Evolutionary conservation across 2,888 invertebrate species (phyloP), one percentile per base, ranked within the genome.

Genomic region (Drosophila falleni): DNA sequence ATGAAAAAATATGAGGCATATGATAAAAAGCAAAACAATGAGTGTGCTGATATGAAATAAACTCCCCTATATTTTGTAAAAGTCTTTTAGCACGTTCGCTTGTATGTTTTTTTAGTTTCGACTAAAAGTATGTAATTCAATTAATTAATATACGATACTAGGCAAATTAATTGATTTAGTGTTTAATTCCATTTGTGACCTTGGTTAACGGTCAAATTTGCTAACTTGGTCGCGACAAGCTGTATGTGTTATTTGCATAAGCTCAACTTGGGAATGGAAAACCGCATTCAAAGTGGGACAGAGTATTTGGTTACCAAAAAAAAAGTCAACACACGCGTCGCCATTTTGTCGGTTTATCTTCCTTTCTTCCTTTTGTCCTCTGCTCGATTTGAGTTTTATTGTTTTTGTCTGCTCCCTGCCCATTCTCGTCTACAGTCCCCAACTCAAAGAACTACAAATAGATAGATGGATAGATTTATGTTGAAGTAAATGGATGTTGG

Each of bases 321-420:
- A 42, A 37, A n/a, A 71, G 47, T 69, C 68, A 72, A 65, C 59
- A 77, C 60, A 75, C 50, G 64, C 71, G 80, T 55, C 80, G 77
- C 80, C 77, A 78, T 80, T 77, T 80, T 69, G 81, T 77, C 54
- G 54, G 15, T 33, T 47, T 42, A 42, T 58, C 19, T 47, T 19
- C 16, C 26, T 31, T 19, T 54, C 10, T 9, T 31, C 31, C 42
- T 37, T n/a, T 54, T 31, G 31, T 31, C 31, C 42, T 37, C 23
- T 58, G 60, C 39, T 56, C 42, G 49, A 70, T 80, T 71, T 58
- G 46, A 66, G 51, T 72, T 72, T 72, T 76, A 80, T 76, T 80
- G 78, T 72, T 76, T 78, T 80, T 58, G 77, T 76, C 80, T 71
- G 55, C 31, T 9, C 23, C 9, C 15, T 1, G 1, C n/a, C 5